phyloP scores from a whole-genome alignment of 2,888 invertebrate species.

The Agrotis segetum region DNA sequence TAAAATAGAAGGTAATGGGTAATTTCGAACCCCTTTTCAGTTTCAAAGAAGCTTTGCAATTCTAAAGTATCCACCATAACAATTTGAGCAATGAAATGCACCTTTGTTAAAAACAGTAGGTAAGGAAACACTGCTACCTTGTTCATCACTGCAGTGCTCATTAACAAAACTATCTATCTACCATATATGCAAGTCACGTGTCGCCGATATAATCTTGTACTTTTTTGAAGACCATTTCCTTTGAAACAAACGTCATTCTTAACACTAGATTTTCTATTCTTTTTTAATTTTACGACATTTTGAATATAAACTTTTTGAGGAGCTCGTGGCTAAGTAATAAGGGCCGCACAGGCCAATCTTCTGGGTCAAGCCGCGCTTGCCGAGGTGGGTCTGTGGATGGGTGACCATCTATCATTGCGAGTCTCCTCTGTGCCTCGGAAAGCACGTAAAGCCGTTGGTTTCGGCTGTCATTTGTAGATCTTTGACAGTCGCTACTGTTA shows the following conservation, averaged over 20 bases:
- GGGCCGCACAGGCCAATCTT: too few relatives aligned
- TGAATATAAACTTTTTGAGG: neutral
- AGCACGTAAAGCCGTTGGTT: too few relatives aligned
- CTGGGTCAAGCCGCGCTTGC: too few relatives aligned
- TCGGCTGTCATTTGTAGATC: too few relatives aligned
- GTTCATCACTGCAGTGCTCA: constrained; percentile 20
- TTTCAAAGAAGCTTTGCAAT: constrained; percentile 5
- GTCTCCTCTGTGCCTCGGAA: too few relatives aligned
- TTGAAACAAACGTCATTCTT: constrained; percentile 2
- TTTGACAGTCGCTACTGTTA: too few relatives aligned
- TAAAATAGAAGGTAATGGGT: neutral
- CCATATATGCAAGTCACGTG: constrained; percentile 34
- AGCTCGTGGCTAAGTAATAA: too few relatives aligned
- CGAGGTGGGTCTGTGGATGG: too few relatives aligned
- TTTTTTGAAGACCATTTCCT: constrained; percentile 31
- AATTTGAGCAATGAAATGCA: constrained; percentile 29
- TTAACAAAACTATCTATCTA: constrained; percentile 30
- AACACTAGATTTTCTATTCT: neutral
- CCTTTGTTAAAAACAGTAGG: constrained; percentile 18
- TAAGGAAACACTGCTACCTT: constrained; percentile 33
- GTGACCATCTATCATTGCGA: too few relatives aligned
- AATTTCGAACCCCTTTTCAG: neutral
- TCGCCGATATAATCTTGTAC: constrained; percentile 21
- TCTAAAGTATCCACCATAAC: constrained; percentile 1
- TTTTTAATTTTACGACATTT: neutral